Evolutionary conservation across 1,140 invertebrate species (phyloP).

Genomic region (Drosophila rhopaloa): DNA sequence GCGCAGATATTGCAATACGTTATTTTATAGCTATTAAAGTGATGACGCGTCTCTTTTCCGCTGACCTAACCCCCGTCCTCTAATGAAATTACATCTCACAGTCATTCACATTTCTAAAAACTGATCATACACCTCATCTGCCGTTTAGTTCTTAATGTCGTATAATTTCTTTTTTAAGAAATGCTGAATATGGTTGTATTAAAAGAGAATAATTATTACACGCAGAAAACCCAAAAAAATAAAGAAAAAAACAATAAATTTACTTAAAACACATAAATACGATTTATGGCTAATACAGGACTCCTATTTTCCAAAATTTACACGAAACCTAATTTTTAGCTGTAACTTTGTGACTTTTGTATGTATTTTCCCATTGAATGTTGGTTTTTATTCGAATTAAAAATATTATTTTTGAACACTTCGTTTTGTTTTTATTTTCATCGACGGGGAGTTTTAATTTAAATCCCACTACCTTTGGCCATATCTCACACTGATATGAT

Average conservation of each 20-base stretch:
- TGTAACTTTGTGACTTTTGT: conserved; percentile 60
- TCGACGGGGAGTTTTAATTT: neutral
- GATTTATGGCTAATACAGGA: conserved; percentile 40
- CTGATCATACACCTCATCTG: conserved; percentile 35
- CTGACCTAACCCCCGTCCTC: conserved; percentile 60
- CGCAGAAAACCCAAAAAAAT: conserved; percentile 16
- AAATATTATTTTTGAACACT: conserved; percentile 45
- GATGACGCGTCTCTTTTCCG: conserved; percentile 43
- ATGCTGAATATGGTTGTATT: conserved; percentile 74
- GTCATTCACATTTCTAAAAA: conserved; percentile 31
- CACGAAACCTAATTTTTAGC: conserved; percentile 26
- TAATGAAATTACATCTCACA: conserved; percentile 69
- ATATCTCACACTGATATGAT: conserved; percentile 5
- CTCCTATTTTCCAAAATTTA: conserved; percentile 54
- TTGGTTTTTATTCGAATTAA: conserved; percentile 71
- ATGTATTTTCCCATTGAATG: conserved; percentile 66
- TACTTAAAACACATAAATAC: conserved; percentile 30
- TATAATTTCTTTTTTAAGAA: conserved; percentile 67
- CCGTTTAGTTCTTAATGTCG: conserved; percentile 66
- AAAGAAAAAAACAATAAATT: conserved; percentile 34
- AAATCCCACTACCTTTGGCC: no score
- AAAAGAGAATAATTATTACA: conserved; percentile 20
- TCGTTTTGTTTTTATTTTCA: conserved; percentile 5
- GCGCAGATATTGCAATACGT: conserved; percentile 73
- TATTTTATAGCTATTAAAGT: conserved; percentile 61